Evolutionary conservation across 2,888 invertebrate species (phyloP).

Genomic region (Vanessa cardui): DNA sequence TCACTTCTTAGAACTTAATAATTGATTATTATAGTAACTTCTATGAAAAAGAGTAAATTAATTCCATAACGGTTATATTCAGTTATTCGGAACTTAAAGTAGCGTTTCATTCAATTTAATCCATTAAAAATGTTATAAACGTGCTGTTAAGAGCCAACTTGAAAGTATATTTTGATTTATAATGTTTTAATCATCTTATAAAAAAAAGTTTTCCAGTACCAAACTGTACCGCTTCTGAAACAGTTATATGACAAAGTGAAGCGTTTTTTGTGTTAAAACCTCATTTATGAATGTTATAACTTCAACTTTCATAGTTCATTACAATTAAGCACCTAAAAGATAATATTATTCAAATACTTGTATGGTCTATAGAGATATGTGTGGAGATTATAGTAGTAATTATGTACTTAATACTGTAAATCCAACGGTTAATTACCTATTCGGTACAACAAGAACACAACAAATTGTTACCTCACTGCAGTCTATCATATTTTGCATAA

Average conservation of each 20-base stretch:
- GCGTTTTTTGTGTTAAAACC: not conserved
- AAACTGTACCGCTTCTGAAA: not conserved
- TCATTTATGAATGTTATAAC: constrained; percentile 8
- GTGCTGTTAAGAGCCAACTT: too few relatives aligned
- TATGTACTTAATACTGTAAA: not conserved
- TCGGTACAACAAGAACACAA: not conserved
- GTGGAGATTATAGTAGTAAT: constrained; percentile 14
- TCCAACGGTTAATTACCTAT: not conserved
- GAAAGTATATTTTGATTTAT: too few relatives aligned
- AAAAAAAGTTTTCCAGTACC: not conserved
- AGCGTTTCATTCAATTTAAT: too few relatives aligned
- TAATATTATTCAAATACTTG: constrained; percentile 22
- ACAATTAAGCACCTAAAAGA: constrained; percentile 17
- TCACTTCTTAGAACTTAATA: too few relatives aligned
- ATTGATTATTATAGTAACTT: too few relatives aligned
- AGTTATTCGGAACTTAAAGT: too few relatives aligned
- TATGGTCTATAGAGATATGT: constrained; percentile 12
- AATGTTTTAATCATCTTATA: too few relatives aligned
- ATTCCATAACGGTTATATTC: too few relatives aligned
- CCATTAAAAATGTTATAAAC: not conserved
- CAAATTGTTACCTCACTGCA: not conserved
- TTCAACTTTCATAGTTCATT: constrained; percentile 15
- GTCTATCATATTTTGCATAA: too few relatives aligned
- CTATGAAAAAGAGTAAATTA: too few relatives aligned
- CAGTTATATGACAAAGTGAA: not conserved